A percentile compares a stretch with the other conserved stretches of the same genome.
phyloP scores from a whole-genome alignment of 2,113 vertebrate genomes.

The Daubentonia madagascariensis region DNA sequence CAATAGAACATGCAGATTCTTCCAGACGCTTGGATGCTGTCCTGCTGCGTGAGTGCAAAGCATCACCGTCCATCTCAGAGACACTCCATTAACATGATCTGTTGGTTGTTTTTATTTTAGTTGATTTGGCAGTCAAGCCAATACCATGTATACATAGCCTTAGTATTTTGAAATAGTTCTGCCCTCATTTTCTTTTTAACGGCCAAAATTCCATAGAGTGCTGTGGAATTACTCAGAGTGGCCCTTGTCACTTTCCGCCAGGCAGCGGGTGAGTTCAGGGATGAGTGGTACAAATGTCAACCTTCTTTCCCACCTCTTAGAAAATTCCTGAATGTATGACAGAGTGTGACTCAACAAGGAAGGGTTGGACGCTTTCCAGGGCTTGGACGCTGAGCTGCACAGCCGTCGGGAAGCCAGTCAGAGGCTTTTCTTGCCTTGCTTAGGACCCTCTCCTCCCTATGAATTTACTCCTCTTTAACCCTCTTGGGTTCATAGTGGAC shows the following conservation, averaged over 20 bases:
- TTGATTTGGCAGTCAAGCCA: background rate
- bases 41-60: background rate
- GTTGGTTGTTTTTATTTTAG: background rate
- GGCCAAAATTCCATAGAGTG: conserved; percentile 35
- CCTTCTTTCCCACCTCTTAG: background rate
- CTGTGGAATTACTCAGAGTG: background rate
- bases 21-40: background rate
- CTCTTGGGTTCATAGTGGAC: background rate
- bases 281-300: background rate
- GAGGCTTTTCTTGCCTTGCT: background rate
- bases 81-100: background rate
- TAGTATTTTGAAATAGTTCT: background rate
- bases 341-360: background rate
- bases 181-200: background rate
- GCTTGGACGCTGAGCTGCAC: background rate
- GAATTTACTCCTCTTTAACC: background rate
- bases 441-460: background rate
- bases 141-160: background rate
- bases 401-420: rapidly evolving
- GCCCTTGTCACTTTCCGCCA: background rate
- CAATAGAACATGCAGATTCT: background rate
- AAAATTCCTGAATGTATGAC: background rate
- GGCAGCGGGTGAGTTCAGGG: background rate
- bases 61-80: background rate
- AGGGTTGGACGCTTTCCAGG: background rate